Percentiles rank a stretch among this genome's conserved stretches.
These are phyloP conservation scores for Drosophila varians DNA, from an alignment of 1,140 invertebrate genomes.

Conservation along the genomic window DNA sequence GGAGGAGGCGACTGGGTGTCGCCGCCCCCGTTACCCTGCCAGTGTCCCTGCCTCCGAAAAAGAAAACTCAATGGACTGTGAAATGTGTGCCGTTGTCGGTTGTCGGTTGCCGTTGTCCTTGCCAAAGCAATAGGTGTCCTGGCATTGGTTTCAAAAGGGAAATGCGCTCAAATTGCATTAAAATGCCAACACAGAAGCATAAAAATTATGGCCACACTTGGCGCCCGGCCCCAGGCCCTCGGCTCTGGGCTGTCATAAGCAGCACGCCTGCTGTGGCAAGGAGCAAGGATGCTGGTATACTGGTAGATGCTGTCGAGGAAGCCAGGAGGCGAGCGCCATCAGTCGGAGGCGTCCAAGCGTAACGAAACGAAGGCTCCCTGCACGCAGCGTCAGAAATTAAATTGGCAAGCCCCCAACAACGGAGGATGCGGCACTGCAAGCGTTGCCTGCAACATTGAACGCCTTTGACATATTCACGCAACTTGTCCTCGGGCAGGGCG, in stretches of 20 bases:
- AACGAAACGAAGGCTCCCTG: conserved; percentile 72
- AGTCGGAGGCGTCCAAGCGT: conserved; percentile 79
- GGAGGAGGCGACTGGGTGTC: conserved; percentile 55
- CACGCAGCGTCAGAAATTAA: conserved; percentile 79
- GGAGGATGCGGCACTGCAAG: conserved; percentile 35
- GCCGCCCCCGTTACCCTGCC: conserved; percentile 22
- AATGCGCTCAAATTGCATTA: conserved; percentile 80
- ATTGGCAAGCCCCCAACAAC: conserved; percentile 78
- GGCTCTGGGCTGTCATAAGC: conserved; percentile 64
- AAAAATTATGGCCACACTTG: conserved; percentile 80
- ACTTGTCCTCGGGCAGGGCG: conserved; percentile 51
- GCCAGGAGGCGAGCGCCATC: conserved; percentile 39
- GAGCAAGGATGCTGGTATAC: conserved; percentile 11
- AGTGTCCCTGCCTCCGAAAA: conserved; percentile 9
- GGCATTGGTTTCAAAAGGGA: conserved; percentile 81
- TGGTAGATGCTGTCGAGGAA: not conserved
- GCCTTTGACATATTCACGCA: conserved; percentile 80
- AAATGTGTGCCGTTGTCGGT: conserved; percentile 71
- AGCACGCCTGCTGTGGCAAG: conserved; percentile 70
- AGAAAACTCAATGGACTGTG: conserved; percentile 72
- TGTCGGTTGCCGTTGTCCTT: conserved; percentile 63
- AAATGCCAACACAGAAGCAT: conserved; percentile 80
- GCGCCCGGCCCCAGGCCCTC: conserved; percentile 25
- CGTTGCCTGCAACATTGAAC: conserved; percentile 75
- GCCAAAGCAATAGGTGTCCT: conserved; percentile 82